Evolutionary conservation across 1,140 invertebrate genomes (phyloP).

Genomic region (Drosophila kikkawai): DNA sequence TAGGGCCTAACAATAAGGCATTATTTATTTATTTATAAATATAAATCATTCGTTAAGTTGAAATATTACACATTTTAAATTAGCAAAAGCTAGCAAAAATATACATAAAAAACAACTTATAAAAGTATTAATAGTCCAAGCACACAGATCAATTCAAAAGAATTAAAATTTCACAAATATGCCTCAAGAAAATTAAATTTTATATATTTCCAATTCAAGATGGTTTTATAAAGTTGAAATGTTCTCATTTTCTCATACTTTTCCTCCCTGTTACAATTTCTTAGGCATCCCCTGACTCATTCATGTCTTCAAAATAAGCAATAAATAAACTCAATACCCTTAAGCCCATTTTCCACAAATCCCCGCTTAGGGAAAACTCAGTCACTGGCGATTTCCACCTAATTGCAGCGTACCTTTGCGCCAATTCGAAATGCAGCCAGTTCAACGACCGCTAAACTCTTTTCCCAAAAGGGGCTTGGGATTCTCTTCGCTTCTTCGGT

Average conservation of each 20-base stretch:
- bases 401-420: conserved; percentile 54
- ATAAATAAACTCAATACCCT: background rate
- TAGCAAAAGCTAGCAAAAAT: no score
- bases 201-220: no score
- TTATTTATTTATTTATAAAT: no score
- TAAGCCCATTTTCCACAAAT: conserved; percentile 7
- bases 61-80: no score
- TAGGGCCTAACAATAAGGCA: no score
- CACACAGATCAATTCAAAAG: no score
- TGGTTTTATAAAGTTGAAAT: no score
- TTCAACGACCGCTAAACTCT: conserved; percentile 60
- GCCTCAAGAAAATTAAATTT: no score
- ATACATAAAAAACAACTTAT: no score
- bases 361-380: conserved; percentile 21
- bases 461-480: conserved; percentile 40
- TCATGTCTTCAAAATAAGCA: background rate
- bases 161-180: no score
- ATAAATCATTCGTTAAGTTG: no score
- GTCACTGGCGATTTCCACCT: conserved; percentile 24
- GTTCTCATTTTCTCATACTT: background rate
- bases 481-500: conserved; percentile 42
- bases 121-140: no score
- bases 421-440: conserved; percentile 44
- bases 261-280: background rate
- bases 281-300: background rate